Evolutionary conservation across 2,113 vertebrate species (phyloP).

Genomic region (Ciconia maguari): DNA sequence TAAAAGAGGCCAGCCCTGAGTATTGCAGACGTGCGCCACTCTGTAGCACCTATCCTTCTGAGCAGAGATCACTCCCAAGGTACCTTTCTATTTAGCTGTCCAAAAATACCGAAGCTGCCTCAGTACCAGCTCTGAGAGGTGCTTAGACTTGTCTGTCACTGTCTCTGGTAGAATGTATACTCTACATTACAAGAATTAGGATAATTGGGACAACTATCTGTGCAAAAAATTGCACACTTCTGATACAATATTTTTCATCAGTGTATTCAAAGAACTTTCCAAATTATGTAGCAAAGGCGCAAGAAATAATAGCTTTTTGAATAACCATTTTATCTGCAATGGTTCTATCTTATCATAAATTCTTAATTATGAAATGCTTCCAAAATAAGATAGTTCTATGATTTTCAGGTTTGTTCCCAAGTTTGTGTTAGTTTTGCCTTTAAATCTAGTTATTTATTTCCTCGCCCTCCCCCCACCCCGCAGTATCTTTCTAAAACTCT

Average conservation of each 20-base stretch:
- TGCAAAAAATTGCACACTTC: not conserved
- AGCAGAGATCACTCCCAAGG: not conserved
- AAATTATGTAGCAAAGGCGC: not conserved
- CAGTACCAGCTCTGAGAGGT: not conserved
- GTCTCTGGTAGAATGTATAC: not conserved
- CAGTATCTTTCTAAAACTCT: not conserved
- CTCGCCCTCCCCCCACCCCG: accelerated
- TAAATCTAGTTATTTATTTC: not conserved
- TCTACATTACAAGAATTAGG: not conserved
- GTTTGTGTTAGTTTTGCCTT: not conserved
- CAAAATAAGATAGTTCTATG: not conserved
- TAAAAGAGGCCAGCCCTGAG: not conserved
- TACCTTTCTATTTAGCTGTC: accelerated
- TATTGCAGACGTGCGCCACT: accelerated
- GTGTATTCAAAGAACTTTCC: not conserved
- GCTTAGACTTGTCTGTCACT: not conserved
- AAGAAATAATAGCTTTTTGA: not conserved
- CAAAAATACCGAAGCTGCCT: not conserved
- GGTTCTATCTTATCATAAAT: not conserved
- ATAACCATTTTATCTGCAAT: not conserved
- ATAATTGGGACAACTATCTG: not conserved
- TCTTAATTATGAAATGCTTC: not conserved
- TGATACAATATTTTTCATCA: not conserved
- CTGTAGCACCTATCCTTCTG: not conserved
- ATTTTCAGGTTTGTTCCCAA: not conserved